phyloP scores from a whole-genome alignment of 2,797 vertebrate species.

The Poecile montanus region DNA sequence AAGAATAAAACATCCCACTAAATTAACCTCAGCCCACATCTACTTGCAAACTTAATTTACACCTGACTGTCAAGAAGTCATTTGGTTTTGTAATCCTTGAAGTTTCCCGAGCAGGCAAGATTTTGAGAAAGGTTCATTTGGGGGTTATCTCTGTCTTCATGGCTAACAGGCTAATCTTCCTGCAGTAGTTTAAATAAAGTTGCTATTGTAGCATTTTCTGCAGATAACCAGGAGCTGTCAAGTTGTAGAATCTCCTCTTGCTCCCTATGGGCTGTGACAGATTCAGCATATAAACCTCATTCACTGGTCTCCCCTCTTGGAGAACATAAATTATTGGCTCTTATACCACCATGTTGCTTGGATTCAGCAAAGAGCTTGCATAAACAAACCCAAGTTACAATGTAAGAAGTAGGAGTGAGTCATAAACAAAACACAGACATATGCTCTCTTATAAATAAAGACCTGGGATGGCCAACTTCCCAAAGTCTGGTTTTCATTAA shows the following conservation, averaged over 20 bases:
- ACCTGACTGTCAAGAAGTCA: constrained; percentile 43
- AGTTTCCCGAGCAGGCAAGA: constrained; percentile 1
- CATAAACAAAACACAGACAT: constrained; percentile 80
- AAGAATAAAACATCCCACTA: constrained; percentile 23
- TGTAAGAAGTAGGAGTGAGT: constrained; percentile 74
- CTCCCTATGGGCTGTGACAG: constrained; percentile 51
- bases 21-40: constrained; percentile 40
- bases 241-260: constrained; percentile 39
- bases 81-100: constrained; percentile 36
- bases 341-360: constrained; percentile 61
- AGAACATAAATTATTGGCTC: constrained; percentile 70
- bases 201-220: constrained; percentile 31
- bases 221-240: constrained; percentile 46
- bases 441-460: constrained; percentile 79
- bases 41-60: constrained; percentile 49
- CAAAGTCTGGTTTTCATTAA: constrained; percentile 78
- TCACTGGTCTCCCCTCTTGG: constrained; percentile 54
- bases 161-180: constrained; percentile 38
- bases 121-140: constrained; percentile 32
- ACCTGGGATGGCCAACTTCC: constrained; percentile 72
- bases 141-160: constrained; percentile 34
- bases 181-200: constrained; percentile 16
- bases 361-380: constrained; percentile 70
- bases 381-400: constrained; percentile 78
- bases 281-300: constrained; percentile 58